A percentile compares a stretch with the other conserved stretches of the same genome.
phyloP scores from a whole-genome alignment of 2,113 vertebrate species.

The Cheilinus undulatus region DNA sequence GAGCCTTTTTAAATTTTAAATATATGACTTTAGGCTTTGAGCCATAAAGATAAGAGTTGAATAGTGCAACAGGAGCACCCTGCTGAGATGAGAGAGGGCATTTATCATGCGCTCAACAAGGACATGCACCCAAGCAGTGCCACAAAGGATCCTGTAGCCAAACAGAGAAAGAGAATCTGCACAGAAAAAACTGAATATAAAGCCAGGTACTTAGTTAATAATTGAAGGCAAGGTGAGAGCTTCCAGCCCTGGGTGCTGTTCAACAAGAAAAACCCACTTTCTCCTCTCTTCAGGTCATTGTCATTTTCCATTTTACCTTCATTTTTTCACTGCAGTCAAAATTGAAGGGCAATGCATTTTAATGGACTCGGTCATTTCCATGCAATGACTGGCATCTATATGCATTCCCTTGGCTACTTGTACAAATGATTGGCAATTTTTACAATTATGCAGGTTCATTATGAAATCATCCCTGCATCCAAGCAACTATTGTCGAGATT shows the following conservation, averaged over 20 bases:
- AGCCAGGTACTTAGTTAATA: slow-evolving; percentile 69
- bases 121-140: background rate
- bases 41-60: slow-evolving; percentile 33
- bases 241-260: slow-evolving; percentile 57
- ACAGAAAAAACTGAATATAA: slow-evolving; percentile 42
- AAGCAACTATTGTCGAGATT: too few relatives aligned
- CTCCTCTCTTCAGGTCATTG: slow-evolving; percentile 3
- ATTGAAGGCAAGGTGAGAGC: slow-evolving; percentile 65
- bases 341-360: too few relatives aligned
- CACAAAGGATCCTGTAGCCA: slow-evolving; percentile 22
- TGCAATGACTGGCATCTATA: too few relatives aligned
- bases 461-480: too few relatives aligned
- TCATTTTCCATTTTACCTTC: slow-evolving; percentile 1
- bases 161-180: slow-evolving; percentile 11
- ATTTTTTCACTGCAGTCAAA: slow-evolving; percentile 15
- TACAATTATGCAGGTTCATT: too few relatives aligned
- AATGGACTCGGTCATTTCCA: too few relatives aligned
- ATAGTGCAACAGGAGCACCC: slow-evolving; percentile 13
- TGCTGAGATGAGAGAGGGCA: background rate
- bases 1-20: slow-evolving; percentile 19
- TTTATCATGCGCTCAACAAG: slow-evolving; percentile 19
- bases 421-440: too few relatives aligned
- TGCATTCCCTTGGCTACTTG: too few relatives aligned
- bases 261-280: slow-evolving; percentile 43
- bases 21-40: slow-evolving; percentile 4